phyloP scores from a whole-genome alignment of 1,140 invertebrate species.

The Drosophila parabipectinata region DNA sequence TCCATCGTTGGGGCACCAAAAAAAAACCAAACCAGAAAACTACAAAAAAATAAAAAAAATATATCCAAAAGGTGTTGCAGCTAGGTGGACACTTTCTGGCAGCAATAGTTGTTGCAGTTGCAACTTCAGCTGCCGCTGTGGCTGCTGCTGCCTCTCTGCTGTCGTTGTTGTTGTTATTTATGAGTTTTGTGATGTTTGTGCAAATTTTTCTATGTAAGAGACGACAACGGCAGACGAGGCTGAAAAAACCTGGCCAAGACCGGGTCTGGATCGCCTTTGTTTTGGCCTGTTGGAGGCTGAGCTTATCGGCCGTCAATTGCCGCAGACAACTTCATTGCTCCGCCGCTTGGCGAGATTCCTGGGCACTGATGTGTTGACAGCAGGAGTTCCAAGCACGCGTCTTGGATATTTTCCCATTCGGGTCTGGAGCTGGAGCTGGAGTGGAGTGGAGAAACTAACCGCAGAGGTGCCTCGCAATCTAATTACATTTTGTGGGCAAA shows the following conservation, averaged over 20 bases:
- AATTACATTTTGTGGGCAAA: slow-evolving; percentile 78
- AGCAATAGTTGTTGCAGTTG: slow-evolving; percentile 20
- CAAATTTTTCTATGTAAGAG: slow-evolving; percentile 78
- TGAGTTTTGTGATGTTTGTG: slow-evolving; percentile 81
- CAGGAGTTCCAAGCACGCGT: slow-evolving; percentile 77
- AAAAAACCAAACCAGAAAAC: slow-evolving; percentile 28
- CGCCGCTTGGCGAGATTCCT: slow-evolving; percentile 55
- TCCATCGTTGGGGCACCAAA: slow-evolving; percentile 52
- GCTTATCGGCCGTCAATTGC: slow-evolving; percentile 76
- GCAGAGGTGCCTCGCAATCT: slow-evolving; percentile 54
- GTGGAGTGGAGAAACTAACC: slow-evolving; percentile 43
- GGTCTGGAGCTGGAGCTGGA: slow-evolving; percentile 45
- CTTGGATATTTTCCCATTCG: slow-evolving; percentile 22
- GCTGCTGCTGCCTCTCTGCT: slow-evolving; percentile 12
- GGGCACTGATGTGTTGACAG: slow-evolving; percentile 77
- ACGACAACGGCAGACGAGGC: slow-evolving; percentile 17
- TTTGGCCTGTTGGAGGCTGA: slow-evolving; percentile 33
- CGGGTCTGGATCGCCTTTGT: slow-evolving; percentile 35
- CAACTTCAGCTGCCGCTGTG: slow-evolving; percentile 8
- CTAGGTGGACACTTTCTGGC: slow-evolving; percentile 70
- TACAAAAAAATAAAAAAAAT: not conserved
- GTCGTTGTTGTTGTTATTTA: slow-evolving; percentile 74
- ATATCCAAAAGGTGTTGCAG: slow-evolving; percentile 19
- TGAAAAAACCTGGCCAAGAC: not conserved
- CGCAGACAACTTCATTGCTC: slow-evolving; percentile 76